Evolutionary conservation across 2,888 invertebrate genomes (phyloP), one percentile per base, ranked within the genome.

Genomic region (Stenolophus ochropezus): DNA sequence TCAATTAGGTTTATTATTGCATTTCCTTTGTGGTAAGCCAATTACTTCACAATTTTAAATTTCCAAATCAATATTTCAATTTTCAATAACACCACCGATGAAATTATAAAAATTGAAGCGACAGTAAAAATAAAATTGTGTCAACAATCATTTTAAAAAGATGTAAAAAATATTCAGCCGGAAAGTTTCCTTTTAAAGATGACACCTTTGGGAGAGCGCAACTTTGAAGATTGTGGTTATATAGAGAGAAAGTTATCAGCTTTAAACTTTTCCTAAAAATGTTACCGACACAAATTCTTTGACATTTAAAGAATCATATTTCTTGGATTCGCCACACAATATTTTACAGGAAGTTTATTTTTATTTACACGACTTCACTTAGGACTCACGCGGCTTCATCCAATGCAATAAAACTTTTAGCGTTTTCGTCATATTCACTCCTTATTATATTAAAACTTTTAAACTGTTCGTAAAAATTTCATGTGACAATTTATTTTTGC

Each of bases 101-200:
- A 69, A 69, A 33, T 69, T 69, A 65, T 65, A 27, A 65, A 65
- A 58, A 65, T 65, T 65, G 33, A 18, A 65, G 4, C 20, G 42
- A 25, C 65, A 33, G 14, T 69, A 16, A 18, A 69, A 69, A 69
- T 69, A 27, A 69, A 69, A 69, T 69, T 33, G 18, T 33, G 65
- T 69, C 65, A 69, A 69, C 65, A 69, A 69, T 33, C 65, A 69
- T 69, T 33, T 42, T 33, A 69, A 33, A 69, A 69, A 69, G 65
- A 69, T 69, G 65, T 69, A 69, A 33, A 69, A 33, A 69, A 33
- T 69, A 33, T 69, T 69, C 65, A 20, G 18, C 65, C 14, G 65
- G 27, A 69, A 69, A 69, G 65, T 69, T 69, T 69, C 33, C 18
- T 33, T 33, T 69, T 69, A 69, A 69, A 69, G 65, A 69, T 69